These are phyloP conservation scores for Oxytorus armatus DNA, from an alignment of 2,888 invertebrate species.

Conservation along the genomic window DNA sequence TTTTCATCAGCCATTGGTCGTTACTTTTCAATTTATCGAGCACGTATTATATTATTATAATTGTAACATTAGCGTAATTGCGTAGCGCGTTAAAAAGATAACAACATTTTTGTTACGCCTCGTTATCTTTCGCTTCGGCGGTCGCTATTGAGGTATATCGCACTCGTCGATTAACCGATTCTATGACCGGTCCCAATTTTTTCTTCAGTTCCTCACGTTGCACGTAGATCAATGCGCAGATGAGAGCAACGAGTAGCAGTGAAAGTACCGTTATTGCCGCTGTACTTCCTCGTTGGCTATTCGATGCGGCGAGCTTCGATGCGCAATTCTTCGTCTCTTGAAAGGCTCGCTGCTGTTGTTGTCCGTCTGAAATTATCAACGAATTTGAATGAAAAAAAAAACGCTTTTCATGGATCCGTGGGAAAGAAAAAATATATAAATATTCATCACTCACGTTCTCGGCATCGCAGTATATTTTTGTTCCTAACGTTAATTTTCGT, in stretches of 20 bases:
- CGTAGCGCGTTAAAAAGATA: neutral
- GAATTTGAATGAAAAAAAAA: constrained; percentile 10
- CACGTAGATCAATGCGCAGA: constrained; percentile 87
- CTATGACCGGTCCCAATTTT: constrained; percentile 87
- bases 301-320: constrained; percentile 67
- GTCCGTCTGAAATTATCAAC: constrained; percentile 58
- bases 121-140: constrained; percentile 85
- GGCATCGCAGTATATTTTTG: constrained; percentile 86
- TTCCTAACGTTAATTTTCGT: constrained; percentile 88
- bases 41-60: neutral
- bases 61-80: neutral
- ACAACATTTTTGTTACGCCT: constrained; percentile 75
- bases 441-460: constrained; percentile 73
- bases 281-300: constrained; percentile 71
- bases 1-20: neutral
- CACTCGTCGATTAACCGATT: constrained; percentile 89
- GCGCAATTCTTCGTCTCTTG: constrained; percentile 77
- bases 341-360: constrained; percentile 55
- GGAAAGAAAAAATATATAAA: neutral
- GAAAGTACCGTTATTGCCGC: constrained; percentile 76
- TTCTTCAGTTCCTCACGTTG: constrained; percentile 87
- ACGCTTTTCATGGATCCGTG: neutral
- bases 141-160: constrained; percentile 90
- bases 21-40: neutral
- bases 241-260: constrained; percentile 85